Evolutionary conservation across 2,797 vertebrate species (phyloP).

Genomic region (Zenarchopterus dispar): DNA sequence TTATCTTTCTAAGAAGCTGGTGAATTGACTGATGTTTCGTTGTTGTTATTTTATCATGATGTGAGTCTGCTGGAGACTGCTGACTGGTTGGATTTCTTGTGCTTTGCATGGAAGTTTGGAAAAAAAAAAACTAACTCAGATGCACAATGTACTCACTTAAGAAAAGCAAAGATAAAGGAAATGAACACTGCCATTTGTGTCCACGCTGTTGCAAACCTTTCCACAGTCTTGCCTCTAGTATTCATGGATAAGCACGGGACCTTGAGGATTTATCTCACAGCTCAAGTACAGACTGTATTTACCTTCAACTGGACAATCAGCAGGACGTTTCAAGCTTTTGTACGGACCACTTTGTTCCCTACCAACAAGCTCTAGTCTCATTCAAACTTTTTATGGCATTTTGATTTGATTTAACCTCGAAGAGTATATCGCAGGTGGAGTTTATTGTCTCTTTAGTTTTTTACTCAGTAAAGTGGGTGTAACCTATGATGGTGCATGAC

Average conservation of each 20-base stretch:
- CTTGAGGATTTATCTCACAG: constrained; percentile 65
- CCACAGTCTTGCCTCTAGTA: constrained; percentile 44
- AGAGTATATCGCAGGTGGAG: constrained; percentile 73
- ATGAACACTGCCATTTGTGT: constrained; percentile 69
- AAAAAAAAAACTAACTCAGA: constrained; percentile 23
- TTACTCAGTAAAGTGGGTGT: constrained; percentile 66
- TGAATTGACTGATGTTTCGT: constrained; percentile 72
- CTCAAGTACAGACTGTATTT: constrained; percentile 46
- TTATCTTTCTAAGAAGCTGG: constrained; percentile 69
- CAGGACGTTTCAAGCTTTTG: constrained; percentile 73
- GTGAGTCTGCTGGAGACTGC: constrained; percentile 62
- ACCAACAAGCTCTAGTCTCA: constrained; percentile 66
- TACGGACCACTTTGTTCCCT: constrained; percentile 77
- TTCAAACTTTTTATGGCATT: constrained; percentile 69
- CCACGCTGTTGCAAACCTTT: constrained; percentile 55
- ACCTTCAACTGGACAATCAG: constrained; percentile 74
- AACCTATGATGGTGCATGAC: constrained; percentile 57
- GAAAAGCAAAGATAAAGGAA: constrained; percentile 42
- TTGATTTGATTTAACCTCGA: constrained; percentile 72
- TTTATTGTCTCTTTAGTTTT: constrained; percentile 80
- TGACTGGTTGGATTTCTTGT: constrained; percentile 53
- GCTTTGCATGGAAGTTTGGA: constrained; percentile 50
- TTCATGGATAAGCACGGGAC: constrained; percentile 78
- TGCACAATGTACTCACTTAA: constrained; percentile 33
- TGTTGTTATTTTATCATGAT: constrained; percentile 49